Conservation (phyloP, 2,113 vertebrate species). For the Serinus canaria region DNA sequence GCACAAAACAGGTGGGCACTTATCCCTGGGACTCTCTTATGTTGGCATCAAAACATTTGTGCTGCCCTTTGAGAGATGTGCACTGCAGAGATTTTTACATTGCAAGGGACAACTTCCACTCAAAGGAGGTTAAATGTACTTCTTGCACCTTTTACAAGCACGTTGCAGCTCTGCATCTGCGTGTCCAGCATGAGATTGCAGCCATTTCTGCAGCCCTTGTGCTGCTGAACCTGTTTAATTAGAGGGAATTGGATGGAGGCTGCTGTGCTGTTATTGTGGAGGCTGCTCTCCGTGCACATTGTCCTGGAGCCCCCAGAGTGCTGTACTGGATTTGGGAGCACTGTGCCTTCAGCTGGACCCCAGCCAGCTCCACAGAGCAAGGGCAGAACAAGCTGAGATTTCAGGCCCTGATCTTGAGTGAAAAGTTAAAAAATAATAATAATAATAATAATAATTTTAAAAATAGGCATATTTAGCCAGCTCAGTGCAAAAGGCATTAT, state of each 20-base stretch:
- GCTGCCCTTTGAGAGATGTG: background rate
- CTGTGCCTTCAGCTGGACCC: background rate
- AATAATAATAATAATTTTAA: too few species aligned
- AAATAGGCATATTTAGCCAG: background rate
- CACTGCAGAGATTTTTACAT: background rate
- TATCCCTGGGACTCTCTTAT: background rate
- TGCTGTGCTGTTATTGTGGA: conserved; percentile 36
- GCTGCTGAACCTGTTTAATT: conserved; percentile 65
- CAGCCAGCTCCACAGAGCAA: background rate
- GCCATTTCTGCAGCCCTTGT: conserved; percentile 44
- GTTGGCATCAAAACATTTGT: background rate
- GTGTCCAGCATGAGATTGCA: conserved; percentile 49
- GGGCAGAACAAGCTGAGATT: background rate
- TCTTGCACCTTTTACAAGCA: background rate
- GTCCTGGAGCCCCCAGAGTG: background rate
- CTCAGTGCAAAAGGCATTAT: background rate
- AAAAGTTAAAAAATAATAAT: background rate
- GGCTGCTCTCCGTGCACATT: conserved; percentile 42
- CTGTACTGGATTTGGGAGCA: background rate
- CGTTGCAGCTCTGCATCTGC: conserved; percentile 4
- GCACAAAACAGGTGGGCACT: background rate
- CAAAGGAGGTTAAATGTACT: background rate
- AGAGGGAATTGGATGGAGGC: conserved; percentile 58
- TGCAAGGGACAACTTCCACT: background rate
- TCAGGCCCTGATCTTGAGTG: background rate